Evolutionary conservation across 2,113 vertebrate genomes (phyloP).

Genomic region (Nothobranchius furzeri): DNA sequence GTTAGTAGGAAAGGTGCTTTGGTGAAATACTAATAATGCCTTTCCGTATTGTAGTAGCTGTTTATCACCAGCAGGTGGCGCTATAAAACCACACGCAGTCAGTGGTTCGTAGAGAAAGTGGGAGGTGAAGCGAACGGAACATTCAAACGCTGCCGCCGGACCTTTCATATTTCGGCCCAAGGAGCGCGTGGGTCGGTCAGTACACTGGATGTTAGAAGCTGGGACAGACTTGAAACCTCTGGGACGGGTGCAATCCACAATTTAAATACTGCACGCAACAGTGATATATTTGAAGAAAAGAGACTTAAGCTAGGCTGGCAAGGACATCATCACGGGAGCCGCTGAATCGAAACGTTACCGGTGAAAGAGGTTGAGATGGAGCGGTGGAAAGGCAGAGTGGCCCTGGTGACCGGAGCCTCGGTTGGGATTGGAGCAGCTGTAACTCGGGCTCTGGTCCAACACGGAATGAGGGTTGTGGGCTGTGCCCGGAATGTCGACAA

Average conservation of each 20-base stretch:
- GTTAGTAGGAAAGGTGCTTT: too few species aligned
- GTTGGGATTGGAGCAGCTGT: slow-evolving; percentile 92
- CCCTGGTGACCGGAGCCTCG: slow-evolving; percentile 93
- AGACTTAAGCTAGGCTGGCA: too few species aligned
- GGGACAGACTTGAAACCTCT: slow-evolving; percentile 17
- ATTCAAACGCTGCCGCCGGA: slow-evolving; percentile 16
- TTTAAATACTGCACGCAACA: background rate
- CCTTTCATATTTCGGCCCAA: slow-evolving; percentile 70
- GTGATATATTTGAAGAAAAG: background rate
- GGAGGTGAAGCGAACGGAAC: slow-evolving; percentile 64
- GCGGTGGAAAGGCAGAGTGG: slow-evolving; percentile 91
- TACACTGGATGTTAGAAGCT: slow-evolving; percentile 56
- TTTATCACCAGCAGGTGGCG: slow-evolving; percentile 45
- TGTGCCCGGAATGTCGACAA: slow-evolving; percentile 91
- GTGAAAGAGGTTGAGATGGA: slow-evolving; percentile 79
- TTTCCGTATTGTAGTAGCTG: too few species aligned
- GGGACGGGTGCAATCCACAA: slow-evolving; percentile 27
- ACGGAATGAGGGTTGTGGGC: slow-evolving; percentile 92
- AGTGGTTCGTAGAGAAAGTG: slow-evolving; percentile 46
- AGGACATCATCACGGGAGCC: background rate
- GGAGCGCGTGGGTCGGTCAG: slow-evolving; percentile 64
- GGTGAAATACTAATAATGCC: too few species aligned
- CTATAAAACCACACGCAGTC: background rate
- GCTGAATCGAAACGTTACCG: slow-evolving; percentile 11
- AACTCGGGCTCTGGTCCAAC: slow-evolving; percentile 89